Evolutionary conservation across 2,797 vertebrate species (phyloP).

Genomic region (Rhinella marina): DNA sequence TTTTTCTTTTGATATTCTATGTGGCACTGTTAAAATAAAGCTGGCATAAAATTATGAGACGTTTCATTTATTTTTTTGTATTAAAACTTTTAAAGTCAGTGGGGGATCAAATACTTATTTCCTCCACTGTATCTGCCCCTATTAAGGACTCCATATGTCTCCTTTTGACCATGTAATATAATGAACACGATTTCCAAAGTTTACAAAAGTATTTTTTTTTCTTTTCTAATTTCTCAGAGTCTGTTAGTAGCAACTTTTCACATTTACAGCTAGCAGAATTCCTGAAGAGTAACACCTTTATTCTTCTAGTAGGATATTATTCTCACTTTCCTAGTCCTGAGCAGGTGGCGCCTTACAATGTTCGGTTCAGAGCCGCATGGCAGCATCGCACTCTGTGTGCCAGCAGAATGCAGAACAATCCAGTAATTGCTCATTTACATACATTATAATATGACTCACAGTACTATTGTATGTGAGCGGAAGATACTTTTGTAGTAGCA

Average conservation of each 20-base stretch:
- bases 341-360: conserved; percentile 3
- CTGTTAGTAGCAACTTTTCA: conserved; percentile 24
- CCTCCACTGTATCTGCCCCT: no score
- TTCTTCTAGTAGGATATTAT: neutral
- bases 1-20: no score
- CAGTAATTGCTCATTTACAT: conserved; percentile 36
- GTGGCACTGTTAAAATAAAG: no score
- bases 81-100: no score
- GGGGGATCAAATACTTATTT: no score
- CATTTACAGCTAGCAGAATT: neutral
- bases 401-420: neutral
- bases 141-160: neutral
- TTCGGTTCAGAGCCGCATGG: neutral
- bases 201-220: neutral
- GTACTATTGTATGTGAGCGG: neutral
- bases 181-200: neutral
- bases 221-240: neutral
- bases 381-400: neutral
- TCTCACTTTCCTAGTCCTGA: neutral
- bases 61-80: no score
- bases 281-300: conserved; percentile 17
- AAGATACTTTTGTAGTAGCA: neutral
- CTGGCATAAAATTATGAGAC: no score
- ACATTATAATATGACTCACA: conserved; percentile 1
- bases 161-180: neutral